Base-by-base conservation (phyloP, 2,113 vertebrate genomes). In the Aptenodytes forsteri region DNA sequence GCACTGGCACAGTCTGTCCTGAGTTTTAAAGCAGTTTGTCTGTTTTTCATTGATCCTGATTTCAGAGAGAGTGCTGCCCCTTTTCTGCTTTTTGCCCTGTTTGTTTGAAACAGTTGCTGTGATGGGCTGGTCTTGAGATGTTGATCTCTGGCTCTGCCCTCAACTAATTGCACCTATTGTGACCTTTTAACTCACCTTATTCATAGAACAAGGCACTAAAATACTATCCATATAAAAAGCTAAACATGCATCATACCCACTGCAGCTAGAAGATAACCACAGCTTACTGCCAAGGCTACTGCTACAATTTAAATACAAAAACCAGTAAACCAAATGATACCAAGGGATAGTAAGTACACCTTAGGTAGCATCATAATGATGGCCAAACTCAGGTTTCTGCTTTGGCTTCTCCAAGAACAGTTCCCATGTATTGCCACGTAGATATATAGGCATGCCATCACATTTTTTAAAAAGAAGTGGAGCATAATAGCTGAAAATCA, bases 81-180 rank as follows among this genome's bases (percentile, higher is more conserved):
- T 44, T 27, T 38, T 42, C 50, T 50, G 50, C 18, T 25, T 26
- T 38, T 49, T 8, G 7, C 27, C 38, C 32, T 20, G 12, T 56
- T 36, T n/a, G 21, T n/a, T 65, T 23, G 73, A 65, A 49, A 27
- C 1, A 0, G 26, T 22, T 34, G 23, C 21, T 36, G 20, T 29
- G 36, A 38, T 0, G 0, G 7, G 13, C 29, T 84, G 7, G 30
- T 47, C 32, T n/a, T 2, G 27, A 62, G 30, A 17, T 21, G 19
- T 11, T 70, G 47, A 22, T 8, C 26, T 29, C 64, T 20, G 19
- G 34, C 80, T 64, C 54, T 38, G 32, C 69, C 69, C 67, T 49
- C 8, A 2, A 42, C 19, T 2, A 2, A 10, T 19, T 9, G 32
- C 3, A 0, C 19, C 25, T 67, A 4, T 10, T 26, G 21, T n/a